These are phyloP conservation scores for Nothobranchius furzeri DNA, from an alignment of 2,113 vertebrate genomes.

Conservation along the genomic window DNA sequence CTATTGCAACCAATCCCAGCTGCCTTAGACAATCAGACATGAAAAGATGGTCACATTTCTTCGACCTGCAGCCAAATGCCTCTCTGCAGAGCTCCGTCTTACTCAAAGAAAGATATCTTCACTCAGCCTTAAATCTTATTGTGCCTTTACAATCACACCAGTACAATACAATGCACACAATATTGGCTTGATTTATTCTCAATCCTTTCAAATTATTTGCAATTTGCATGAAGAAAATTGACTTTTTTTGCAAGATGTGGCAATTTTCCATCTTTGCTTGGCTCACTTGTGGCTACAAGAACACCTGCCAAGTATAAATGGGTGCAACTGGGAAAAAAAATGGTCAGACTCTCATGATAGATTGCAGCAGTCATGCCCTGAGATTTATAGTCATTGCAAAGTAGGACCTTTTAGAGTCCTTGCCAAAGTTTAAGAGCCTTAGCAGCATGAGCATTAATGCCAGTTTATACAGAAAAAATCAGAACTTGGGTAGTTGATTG, in stretches of 20 bases:
- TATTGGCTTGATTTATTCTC: background rate
- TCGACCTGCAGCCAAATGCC: constrained; percentile 32
- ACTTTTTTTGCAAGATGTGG: background rate
- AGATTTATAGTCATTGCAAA: constrained; percentile 21
- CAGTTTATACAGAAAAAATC: background rate
- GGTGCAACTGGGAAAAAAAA: too few relatives aligned
- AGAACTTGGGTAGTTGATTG: too few relatives aligned
- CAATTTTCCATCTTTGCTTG: background rate
- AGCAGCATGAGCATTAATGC: background rate
- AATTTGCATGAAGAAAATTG: background rate
- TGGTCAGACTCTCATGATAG: background rate
- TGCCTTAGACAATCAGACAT: constrained; percentile 40
- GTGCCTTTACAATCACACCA: constrained; percentile 19
- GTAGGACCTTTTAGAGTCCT: background rate
- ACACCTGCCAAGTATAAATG: background rate
- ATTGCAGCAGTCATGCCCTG: constrained; percentile 3
- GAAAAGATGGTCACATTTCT: constrained; percentile 54
- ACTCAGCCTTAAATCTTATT: constrained; percentile 1
- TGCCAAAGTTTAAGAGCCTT: constrained; percentile 7
- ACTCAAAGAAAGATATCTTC: constrained; percentile 5
- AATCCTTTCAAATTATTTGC: background rate
- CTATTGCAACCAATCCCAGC: constrained; percentile 56
- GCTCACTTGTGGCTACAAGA: background rate
- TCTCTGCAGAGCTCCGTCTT: constrained; percentile 2
- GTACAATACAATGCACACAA: background rate